Conservation (phyloP, 2,888 invertebrate genomes). For the Torymus auratus region DNA sequence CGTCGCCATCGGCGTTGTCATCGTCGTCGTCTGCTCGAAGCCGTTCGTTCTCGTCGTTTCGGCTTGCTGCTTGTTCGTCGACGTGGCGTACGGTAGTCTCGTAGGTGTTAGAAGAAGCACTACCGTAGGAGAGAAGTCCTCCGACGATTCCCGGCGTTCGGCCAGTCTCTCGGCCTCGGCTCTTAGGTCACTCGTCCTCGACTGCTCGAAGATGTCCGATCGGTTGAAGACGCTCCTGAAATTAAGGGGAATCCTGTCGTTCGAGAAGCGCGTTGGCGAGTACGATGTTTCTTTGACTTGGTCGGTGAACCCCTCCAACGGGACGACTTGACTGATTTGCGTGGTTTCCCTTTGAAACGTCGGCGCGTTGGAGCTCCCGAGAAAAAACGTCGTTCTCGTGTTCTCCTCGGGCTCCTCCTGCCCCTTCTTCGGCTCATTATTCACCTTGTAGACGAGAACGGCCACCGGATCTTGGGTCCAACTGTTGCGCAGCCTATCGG, state of each 20-base stretch:
- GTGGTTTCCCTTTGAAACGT: too few relatives aligned
- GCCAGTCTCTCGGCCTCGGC: not conserved
- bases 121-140: constrained; percentile 61
- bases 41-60: not conserved
- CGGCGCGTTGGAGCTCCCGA: not conserved
- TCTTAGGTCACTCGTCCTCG: not conserved
- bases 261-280: too few relatives aligned
- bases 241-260: constrained; percentile 62
- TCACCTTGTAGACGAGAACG: too few relatives aligned
- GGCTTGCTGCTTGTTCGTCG: not conserved
- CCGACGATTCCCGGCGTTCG: not conserved
- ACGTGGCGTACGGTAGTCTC: constrained; percentile 55
- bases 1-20: constrained; percentile 22
- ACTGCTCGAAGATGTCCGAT: constrained; percentile 35
- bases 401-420: too few relatives aligned
- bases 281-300: too few relatives aligned
- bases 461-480: too few relatives aligned
- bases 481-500: too few relatives aligned
- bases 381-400: too few relatives aligned
- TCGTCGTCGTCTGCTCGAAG: constrained; percentile 10
- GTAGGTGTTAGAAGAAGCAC: constrained; percentile 67
- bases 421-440: too few relatives aligned
- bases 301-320: too few relatives aligned
- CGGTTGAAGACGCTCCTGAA: constrained; percentile 36
- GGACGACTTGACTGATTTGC: too few relatives aligned